These are phyloP conservation scores for Sisor rabdophorus DNA, from an alignment of 2,113 vertebrate genomes.

Conservation along the genomic window DNA sequence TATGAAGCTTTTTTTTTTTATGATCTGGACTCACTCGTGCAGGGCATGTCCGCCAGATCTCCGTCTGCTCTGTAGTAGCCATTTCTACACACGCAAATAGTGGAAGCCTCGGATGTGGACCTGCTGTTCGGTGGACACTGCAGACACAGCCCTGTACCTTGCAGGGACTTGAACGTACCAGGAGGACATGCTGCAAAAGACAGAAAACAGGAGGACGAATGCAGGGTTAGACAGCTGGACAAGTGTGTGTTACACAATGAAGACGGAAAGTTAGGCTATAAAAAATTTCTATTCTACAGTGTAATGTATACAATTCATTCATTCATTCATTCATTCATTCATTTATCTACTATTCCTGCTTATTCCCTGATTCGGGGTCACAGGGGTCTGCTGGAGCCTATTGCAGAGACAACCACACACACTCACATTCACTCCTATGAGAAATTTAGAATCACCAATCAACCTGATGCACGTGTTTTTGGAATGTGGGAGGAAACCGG, in stretches of 20 bases:
- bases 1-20: not conserved
- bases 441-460: no score
- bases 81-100: constrained; percentile 87
- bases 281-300: not conserved
- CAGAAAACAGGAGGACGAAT: constrained; percentile 13
- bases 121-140: constrained; percentile 93
- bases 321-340: no score
- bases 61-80: constrained; percentile 90
- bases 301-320: not conserved
- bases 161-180: constrained; percentile 92
- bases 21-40: constrained; percentile 84
- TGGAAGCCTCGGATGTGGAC: constrained; percentile 83
- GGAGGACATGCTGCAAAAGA: constrained; percentile 82
- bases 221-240: not conserved
- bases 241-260: no score
- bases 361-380: no score
- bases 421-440: no score
- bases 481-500: no score
- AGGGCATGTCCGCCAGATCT: constrained; percentile 83
- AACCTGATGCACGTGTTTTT: no score
- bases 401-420: no score
- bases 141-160: constrained; percentile 80
- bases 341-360: no score
- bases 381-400: no score
- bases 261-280: not conserved